A percentile compares a stretch with the other conserved stretches of the same genome.
phyloP scores from a whole-genome alignment of 2,888 invertebrate species.

The Lasioglossum villosulum region DNA sequence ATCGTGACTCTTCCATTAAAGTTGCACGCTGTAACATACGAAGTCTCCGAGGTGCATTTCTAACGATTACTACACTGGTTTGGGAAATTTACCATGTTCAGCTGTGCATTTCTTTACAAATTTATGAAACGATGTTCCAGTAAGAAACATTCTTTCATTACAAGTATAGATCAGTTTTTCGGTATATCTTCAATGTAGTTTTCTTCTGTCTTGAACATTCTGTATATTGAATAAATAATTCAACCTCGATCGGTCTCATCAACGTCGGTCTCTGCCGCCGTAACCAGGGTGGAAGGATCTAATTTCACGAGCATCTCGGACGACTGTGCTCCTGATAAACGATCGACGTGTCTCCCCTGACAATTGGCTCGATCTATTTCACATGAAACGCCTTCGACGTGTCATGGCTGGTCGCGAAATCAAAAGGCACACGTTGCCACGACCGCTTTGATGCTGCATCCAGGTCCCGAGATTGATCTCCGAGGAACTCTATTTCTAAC shows the following conservation, averaged over 20 bases:
- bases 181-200: not conserved
- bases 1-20: not conserved
- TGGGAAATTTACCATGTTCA: not conserved
- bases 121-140: not conserved
- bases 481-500: slow-evolving; percentile 63
- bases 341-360: slow-evolving; percentile 36
- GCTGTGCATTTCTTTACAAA: not conserved
- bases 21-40: not conserved
- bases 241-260: not conserved
- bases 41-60: not conserved
- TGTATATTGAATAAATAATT: not conserved
- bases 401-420: slow-evolving; percentile 37
- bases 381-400: slow-evolving; percentile 35
- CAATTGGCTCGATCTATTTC: slow-evolving; percentile 40
- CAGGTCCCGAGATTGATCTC: slow-evolving; percentile 58
- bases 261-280: not conserved
- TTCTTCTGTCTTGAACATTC: not conserved
- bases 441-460: slow-evolving; percentile 50
- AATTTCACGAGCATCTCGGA: slow-evolving; percentile 45
- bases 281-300: slow-evolving; percentile 16
- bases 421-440: slow-evolving; percentile 51
- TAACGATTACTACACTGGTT: not conserved
- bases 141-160: not conserved
- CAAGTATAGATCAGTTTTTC: not conserved
- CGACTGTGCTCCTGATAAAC: slow-evolving; percentile 39